These are phyloP conservation scores for Sclerurus mexicanus DNA, from an alignment of 2,113 vertebrate genomes.

Conservation along the genomic window DNA sequence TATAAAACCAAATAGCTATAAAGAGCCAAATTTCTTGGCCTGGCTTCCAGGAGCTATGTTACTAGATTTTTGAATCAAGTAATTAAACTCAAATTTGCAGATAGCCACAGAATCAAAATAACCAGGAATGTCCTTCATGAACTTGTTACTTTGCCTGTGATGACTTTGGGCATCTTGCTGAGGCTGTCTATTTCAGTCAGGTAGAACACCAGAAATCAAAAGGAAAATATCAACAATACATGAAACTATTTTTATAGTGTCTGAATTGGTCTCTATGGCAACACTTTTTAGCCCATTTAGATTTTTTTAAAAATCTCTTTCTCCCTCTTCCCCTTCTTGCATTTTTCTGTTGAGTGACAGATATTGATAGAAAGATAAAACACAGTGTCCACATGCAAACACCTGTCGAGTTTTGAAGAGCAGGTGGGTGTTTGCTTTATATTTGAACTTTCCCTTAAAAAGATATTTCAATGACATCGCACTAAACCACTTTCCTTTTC, in stretches of 20 bases:
- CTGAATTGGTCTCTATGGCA: background rate
- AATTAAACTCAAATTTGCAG: background rate
- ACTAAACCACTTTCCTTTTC: background rate
- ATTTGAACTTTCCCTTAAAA: background rate
- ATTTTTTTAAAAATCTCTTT: background rate
- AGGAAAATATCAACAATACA: background rate
- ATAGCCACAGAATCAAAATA: background rate
- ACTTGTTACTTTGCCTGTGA: background rate
- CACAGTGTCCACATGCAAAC: background rate
- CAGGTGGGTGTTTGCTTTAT: background rate
- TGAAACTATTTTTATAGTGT: background rate
- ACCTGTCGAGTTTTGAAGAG: background rate
- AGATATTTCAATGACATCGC: background rate
- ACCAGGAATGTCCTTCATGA: background rate
- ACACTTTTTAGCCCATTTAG: slow-evolving; percentile 23
- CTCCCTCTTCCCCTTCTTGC: background rate
- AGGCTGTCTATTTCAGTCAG: background rate
- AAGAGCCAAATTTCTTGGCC: background rate
- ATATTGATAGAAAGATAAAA: background rate
- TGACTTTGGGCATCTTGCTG: background rate
- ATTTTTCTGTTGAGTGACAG: background rate
- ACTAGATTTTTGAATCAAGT: background rate
- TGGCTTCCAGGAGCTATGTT: background rate
- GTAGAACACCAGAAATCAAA: background rate
- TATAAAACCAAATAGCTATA: background rate